phyloP scores from a whole-genome alignment of 2,888 invertebrate genomes.

The Parochlus steinenii region DNA sequence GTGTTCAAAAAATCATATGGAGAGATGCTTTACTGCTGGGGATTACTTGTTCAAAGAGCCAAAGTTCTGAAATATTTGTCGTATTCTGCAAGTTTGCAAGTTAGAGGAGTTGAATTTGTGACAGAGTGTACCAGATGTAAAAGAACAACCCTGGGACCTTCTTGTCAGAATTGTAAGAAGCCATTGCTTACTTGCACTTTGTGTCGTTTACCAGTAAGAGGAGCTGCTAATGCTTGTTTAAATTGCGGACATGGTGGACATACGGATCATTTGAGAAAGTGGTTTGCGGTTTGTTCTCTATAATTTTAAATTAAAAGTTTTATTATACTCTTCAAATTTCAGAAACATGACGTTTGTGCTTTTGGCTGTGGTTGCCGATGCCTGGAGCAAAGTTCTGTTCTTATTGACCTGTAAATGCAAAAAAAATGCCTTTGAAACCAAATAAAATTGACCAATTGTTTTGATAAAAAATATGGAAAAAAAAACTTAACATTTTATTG shows the following conservation, averaged over 20 bases:
- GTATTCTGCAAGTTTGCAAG: conserved; percentile 29
- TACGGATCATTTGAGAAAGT: conserved; percentile 61
- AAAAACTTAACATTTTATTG: too few relatives aligned
- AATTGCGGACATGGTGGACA: conserved; percentile 92
- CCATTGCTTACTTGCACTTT: conserved; percentile 65
- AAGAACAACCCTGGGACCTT: conserved; percentile 45
- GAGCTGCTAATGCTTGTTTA: conserved; percentile 68
- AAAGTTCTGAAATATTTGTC: conserved; percentile 51
- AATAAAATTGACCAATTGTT: too few relatives aligned
- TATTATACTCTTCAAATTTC: conserved; percentile 14
- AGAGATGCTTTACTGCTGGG: conserved; percentile 75
- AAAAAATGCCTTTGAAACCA: too few relatives aligned
- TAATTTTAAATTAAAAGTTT: background rate
- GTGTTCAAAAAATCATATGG: conserved; percentile 77
- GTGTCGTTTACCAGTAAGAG: conserved; percentile 74
- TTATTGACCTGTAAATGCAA: conserved; percentile 33
- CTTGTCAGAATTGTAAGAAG: conserved; percentile 55
- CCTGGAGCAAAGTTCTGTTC: conserved; percentile 45
- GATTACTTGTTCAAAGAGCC: conserved; percentile 60
- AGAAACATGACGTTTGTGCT: conserved; percentile 60
- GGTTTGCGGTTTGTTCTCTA: conserved; percentile 41
- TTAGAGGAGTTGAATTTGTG: conserved; percentile 53
- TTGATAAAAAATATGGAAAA: too few relatives aligned
- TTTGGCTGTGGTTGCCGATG: conserved; percentile 89
- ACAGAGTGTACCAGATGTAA: conserved; percentile 56